Conservation (phyloP, 2,888 invertebrate genomes). For the Scaptomyza tumidula region DNA sequence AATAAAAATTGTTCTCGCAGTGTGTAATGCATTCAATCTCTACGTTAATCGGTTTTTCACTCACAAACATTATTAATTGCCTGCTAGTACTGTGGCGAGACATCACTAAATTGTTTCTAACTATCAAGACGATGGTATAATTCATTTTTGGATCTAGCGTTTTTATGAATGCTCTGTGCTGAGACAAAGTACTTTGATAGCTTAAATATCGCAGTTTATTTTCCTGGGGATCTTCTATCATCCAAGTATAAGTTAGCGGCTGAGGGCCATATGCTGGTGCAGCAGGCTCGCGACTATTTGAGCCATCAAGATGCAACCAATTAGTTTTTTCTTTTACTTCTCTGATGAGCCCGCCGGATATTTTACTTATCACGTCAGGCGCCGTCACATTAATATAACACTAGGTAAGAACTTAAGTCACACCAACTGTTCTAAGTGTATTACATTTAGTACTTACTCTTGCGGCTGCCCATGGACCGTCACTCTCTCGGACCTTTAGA, state of each 20-base stretch:
- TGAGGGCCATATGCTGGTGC: neutral
- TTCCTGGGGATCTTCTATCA: neutral
- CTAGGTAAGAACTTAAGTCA: conserved; percentile 8
- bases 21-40: conserved; percentile 41
- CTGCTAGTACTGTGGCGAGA: neutral
- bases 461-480: neutral
- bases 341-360: conserved; percentile 27
- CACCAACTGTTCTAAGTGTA: neutral
- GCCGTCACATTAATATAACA: conserved; percentile 40
- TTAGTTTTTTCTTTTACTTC: conserved; percentile 1
- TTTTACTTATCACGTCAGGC: conserved; percentile 14
- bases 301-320: conserved; percentile 33
- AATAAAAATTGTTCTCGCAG: conserved; percentile 6
- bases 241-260: conserved; percentile 30
- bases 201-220: neutral
- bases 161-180: too few relatives aligned
- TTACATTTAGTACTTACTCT: conserved; percentile 18
- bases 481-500: conserved; percentile 11
- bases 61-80: conserved; percentile 16
- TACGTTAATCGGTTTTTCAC: neutral
- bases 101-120: neutral
- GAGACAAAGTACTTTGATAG: neutral
- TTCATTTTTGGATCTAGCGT: neutral
- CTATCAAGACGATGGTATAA: conserved; percentile 18
- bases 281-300: conserved; percentile 39